phyloP scores from a whole-genome alignment of 2,888 invertebrate species.

The Sycophila texana region DNA sequence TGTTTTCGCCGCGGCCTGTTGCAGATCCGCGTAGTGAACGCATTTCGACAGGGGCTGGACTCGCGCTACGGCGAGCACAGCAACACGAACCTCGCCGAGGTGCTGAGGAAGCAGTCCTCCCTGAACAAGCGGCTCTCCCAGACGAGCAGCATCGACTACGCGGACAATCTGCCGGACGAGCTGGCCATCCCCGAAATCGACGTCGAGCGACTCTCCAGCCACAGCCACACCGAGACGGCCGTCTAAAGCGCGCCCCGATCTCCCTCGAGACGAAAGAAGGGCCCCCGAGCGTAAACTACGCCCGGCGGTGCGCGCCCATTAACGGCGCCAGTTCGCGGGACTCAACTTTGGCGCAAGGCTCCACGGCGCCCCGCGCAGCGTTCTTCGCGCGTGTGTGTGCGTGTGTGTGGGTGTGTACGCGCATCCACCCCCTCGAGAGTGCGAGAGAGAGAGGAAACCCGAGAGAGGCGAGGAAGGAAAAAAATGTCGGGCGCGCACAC shows the following conservation, averaged over 20 bases:
- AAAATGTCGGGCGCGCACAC: neutral
- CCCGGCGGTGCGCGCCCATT: neutral
- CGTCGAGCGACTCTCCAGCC: constrained; percentile 93
- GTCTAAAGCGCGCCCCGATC: constrained; percentile 78
- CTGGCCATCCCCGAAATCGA: constrained; percentile 94
- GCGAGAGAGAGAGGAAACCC: too few relatives aligned
- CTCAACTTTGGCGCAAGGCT: too few relatives aligned
- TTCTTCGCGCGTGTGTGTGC: constrained; percentile 1
- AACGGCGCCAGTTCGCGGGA: neutral
- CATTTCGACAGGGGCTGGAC: constrained; percentile 98
- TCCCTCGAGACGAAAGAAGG: neutral
- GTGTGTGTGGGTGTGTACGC: constrained; percentile 19
- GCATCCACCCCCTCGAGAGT: neutral
- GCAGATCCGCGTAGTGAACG: constrained; percentile 99
- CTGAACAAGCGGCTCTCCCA: constrained; percentile 94
- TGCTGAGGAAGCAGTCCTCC: constrained; percentile 94
- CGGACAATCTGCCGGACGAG: constrained; percentile 91
- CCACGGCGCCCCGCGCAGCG: too few relatives aligned
- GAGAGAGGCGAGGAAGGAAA: too few relatives aligned
- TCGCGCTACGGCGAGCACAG: constrained; percentile 84
- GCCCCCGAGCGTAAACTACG: neutral
- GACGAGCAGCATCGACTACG: constrained; percentile 94
- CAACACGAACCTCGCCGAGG: constrained; percentile 91
- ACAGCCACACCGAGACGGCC: constrained; percentile 96
- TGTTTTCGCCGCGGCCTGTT: constrained; percentile 62